Conservation (phyloP, 2,888 invertebrate species). For the Tineola bisselliella region DNA sequence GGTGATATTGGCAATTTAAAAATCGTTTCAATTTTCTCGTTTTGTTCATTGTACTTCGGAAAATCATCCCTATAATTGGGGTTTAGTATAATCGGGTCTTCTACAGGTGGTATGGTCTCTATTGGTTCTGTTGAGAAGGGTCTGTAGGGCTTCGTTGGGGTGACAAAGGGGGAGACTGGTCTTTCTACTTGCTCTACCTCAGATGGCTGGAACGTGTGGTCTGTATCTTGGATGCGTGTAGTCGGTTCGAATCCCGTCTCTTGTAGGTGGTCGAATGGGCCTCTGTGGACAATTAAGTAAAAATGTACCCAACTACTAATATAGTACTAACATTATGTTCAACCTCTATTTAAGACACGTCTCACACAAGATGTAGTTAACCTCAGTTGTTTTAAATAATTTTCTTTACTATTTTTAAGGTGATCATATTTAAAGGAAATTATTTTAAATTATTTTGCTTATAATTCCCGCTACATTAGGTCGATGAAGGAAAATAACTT, state of each 20-base stretch:
- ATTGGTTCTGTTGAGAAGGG: conserved; percentile 48
- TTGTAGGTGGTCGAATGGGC: conserved; percentile 53
- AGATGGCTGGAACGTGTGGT: conserved; percentile 46
- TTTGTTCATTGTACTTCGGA: conserved; percentile 23
- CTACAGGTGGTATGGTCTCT: conserved; percentile 36
- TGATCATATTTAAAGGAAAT: too few relatives aligned
- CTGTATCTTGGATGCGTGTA: conserved; percentile 44
- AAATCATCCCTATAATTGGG: conserved; percentile 41
- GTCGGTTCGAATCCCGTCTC: conserved; percentile 44
- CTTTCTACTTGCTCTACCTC: conserved; percentile 39
- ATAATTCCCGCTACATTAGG: too few relatives aligned
- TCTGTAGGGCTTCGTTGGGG: conserved; percentile 37
- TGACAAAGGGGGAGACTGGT: conserved; percentile 35
- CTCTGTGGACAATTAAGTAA: conserved; percentile 40
- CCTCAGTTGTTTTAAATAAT: too few relatives aligned
- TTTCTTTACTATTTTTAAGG: too few relatives aligned
- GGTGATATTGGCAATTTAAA: conserved; percentile 49
- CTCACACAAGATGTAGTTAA: too few relatives aligned
- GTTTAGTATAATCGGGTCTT: conserved; percentile 49
- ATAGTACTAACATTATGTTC: too few relatives aligned
- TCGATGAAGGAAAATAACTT: too few relatives aligned
- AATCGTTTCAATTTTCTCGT: conserved; percentile 29
- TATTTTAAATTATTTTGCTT: too few relatives aligned
- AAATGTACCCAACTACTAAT: too few relatives aligned
- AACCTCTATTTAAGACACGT: too few relatives aligned